Conservation (phyloP, 2,797 vertebrate genomes). For the Pithecia hirsuta region DNA sequence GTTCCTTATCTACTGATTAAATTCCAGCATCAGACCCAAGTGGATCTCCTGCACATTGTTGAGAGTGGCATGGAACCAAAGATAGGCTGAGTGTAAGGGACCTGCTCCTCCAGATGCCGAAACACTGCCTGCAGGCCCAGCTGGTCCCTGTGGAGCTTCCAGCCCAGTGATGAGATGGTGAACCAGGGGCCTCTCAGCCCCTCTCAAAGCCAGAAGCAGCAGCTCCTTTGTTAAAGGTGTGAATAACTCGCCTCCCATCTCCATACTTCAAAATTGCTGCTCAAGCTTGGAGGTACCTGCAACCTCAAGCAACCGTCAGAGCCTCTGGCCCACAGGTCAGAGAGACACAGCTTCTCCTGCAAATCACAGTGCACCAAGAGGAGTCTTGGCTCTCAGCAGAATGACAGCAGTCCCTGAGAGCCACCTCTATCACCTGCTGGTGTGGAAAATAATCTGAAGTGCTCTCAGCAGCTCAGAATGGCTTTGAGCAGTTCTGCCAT, state of each 20-base stretch:
- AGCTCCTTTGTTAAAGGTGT: neutral
- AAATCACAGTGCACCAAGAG: neutral
- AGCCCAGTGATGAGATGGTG: neutral
- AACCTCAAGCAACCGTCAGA: neutral
- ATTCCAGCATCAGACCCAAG: neutral
- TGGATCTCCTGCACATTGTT: neutral
- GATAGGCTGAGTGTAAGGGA: neutral
- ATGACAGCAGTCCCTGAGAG: neutral
- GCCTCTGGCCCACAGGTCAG: rapidly evolving
- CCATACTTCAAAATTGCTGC: neutral
- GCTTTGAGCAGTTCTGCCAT: neutral
- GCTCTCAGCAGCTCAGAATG: neutral
- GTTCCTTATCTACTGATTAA: neutral
- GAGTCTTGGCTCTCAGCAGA: neutral
- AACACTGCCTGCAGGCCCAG: neutral
- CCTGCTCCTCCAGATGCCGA: neutral
- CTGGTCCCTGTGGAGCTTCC: neutral
- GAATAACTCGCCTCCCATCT: rapidly evolving
- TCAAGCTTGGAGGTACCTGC: neutral
- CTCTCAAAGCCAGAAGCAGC: neutral
- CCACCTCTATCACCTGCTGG: neutral
- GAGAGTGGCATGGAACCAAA: neutral
- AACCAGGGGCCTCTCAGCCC: neutral
- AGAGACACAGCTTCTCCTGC: neutral
- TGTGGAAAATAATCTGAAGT: neutral